A percentile compares a stretch with the other conserved stretches of the same genome.
Conservation (phyloP, 2,113 vertebrate genomes). For the Paradoxurus hermaphroditus region DNA sequence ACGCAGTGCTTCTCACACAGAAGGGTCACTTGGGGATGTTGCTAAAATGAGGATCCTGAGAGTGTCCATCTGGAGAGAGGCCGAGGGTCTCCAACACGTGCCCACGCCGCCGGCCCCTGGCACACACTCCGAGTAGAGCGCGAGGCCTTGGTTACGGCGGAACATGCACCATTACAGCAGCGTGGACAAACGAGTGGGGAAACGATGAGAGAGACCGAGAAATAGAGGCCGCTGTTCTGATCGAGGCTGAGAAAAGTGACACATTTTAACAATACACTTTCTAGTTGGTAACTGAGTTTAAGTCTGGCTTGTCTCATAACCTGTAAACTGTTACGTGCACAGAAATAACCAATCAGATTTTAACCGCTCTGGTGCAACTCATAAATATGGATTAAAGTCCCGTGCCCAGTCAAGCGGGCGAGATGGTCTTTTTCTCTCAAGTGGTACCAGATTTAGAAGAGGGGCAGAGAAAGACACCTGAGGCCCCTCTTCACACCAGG, state of each 20-base stretch:
- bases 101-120: not conserved
- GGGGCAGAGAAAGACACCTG: not conserved
- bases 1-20: not conserved
- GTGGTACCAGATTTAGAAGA: not conserved
- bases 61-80: accelerated
- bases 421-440: not conserved
- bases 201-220: not conserved
- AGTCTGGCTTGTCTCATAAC: not conserved
- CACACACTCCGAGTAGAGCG: not conserved
- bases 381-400: not conserved
- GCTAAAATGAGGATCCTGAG: not conserved
- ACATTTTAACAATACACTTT: not conserved
- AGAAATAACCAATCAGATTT: not conserved
- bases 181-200: not conserved
- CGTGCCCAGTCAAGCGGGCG: not conserved
- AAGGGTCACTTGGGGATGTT: not conserved
- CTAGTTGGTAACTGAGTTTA: not conserved
- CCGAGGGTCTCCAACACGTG: not conserved
- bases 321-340: not conserved
- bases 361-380: not conserved
- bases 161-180: not conserved
- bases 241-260: not conserved
- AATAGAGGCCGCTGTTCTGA: not conserved
- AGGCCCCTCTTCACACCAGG: not conserved
- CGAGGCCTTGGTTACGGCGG: not conserved